These are phyloP conservation scores for Steromphala cineraria DNA, from an alignment of 2,888 invertebrate species.

Conservation along the genomic window DNA sequence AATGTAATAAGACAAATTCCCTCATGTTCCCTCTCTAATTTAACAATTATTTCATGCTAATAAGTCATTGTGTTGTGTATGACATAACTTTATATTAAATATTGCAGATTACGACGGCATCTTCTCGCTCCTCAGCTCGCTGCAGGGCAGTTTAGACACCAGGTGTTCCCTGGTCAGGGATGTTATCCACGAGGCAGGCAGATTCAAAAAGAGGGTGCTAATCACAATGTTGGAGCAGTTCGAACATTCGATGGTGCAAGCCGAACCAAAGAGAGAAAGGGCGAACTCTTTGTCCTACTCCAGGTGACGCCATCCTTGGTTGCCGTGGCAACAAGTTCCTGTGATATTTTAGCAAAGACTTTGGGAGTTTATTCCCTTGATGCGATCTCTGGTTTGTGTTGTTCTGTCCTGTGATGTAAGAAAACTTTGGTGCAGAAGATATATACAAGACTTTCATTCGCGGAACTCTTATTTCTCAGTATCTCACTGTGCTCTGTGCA, in stretches of 20 bases:
- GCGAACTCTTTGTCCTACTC: not conserved
- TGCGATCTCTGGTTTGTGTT: not conserved
- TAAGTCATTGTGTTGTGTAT: too few relatives aligned
- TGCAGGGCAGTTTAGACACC: slow-evolving; percentile 65
- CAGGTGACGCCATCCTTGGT: not conserved
- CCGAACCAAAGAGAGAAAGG: slow-evolving; percentile 27
- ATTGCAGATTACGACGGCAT: slow-evolving; percentile 67
- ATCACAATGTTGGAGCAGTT: slow-evolving; percentile 62
- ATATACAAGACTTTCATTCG: too few relatives aligned
- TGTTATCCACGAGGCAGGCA: slow-evolving; percentile 66
- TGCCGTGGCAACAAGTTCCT: not conserved
- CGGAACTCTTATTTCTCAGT: too few relatives aligned
- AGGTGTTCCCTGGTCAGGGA: slow-evolving; percentile 63
- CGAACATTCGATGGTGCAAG: slow-evolving; percentile 49
- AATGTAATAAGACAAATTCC: too few relatives aligned
- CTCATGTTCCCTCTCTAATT: too few relatives aligned
- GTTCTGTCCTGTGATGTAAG: too few relatives aligned
- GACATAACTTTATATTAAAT: too few relatives aligned
- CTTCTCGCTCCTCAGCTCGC: slow-evolving; percentile 62
- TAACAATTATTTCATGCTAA: too few relatives aligned
- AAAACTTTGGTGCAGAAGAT: too few relatives aligned
- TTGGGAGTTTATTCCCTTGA: not conserved
- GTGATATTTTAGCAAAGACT: slow-evolving; percentile 10
- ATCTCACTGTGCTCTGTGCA: too few relatives aligned
- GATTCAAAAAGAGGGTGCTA: slow-evolving; percentile 68